Evolutionary conservation across 2,888 invertebrate species (phyloP), one percentile per base, ranked within the genome.

Genomic region (Silvanus unidentatus): DNA sequence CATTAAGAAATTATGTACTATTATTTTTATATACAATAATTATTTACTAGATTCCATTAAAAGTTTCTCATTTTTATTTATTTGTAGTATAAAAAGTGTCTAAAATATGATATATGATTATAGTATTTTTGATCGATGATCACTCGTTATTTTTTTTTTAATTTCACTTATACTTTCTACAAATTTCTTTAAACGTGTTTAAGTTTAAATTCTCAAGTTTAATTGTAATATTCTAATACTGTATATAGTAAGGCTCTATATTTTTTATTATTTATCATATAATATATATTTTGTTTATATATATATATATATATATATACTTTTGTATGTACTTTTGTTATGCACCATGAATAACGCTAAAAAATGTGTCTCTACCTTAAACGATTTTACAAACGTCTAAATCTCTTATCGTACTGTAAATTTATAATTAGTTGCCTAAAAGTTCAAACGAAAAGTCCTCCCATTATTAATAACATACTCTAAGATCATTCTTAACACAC

Each of bases 211-310:
- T 39, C 34, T 40, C 22, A 30, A 22, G 30, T 43, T 44, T 44
- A 50, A 40, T 42, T 50, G 40, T 48, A 47, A 39, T 54, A 44
- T 52, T 57, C 61, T 65, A 66, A 67, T 65, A 67, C 63, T 65
- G 65, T 60, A 60, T 57, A 63, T 59, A 62, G 44, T 65, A 67
- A 66, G 65, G 64, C 63, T 66, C 61, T 63, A 64, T 53, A 56
- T 49, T 45, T 54, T 48, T 47, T 48, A n/a, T n/a, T n/a, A n/a
- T n/a, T n/a, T n/a, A n/a, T n/a, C 43, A 37, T 16, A 37, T 15
- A 42, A 39, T 44, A 40, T 44, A 39, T 45, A 38, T 40, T 37
- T 36, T 34, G 38, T 37, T 38, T 36, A 39, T 39, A 41, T 22
- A 22, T 22, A 22, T 22, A 22, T 22, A 22, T 22, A 22, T 22